Base-by-base conservation (phyloP, 2,888 invertebrate species). In the Eupeodes luniger region DNA sequence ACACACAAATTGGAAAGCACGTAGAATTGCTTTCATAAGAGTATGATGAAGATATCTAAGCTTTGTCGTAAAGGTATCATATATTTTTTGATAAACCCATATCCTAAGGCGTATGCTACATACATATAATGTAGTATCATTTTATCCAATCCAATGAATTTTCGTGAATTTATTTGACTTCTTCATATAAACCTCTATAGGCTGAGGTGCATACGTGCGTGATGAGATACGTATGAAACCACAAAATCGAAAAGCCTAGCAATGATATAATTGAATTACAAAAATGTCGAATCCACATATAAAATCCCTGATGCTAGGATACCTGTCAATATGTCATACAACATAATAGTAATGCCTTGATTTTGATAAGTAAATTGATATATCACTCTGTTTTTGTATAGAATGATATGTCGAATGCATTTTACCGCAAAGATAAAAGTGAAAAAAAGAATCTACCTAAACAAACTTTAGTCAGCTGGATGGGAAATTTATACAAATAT, bases 291-390 rank as follows among this genome's bases (percentile, higher is more conserved):
- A 79, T 84, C 40, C 74, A 19, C n/a, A 69, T 10, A 53, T 10
- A 53, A 55, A 66, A 55, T 80, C 62, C 11, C 69, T 69, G 27
- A 27, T 27, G 27, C 51, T 16, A 69, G 69, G 75, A 78, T 66
- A 85, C 85, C 85, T 88, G 88, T 85, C 88, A 88, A 78, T 72
- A 75, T 85, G 81, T 88, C 81, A 85, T 78, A 76, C 40, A 40
- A 40, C 40, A 40, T 72, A n/a, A 53, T 19, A 27, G 16, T 19
- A 47, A 47, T 27, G 44, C 57, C 55, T 47, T 47, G 44, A 77
- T 74, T 80, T 85, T 81, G 78, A 88, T 70, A 51, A 64, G 64
- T 81, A 88, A 72, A 85, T 88, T 85, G 88, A 88, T 81, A 81
- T 69, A 78, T 69, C 57, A 40, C 40, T 40, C 40, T 40, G 40